phyloP scores from a whole-genome alignment of 2,797 vertebrate genomes.

The Gadopsis marmoratus region DNA sequence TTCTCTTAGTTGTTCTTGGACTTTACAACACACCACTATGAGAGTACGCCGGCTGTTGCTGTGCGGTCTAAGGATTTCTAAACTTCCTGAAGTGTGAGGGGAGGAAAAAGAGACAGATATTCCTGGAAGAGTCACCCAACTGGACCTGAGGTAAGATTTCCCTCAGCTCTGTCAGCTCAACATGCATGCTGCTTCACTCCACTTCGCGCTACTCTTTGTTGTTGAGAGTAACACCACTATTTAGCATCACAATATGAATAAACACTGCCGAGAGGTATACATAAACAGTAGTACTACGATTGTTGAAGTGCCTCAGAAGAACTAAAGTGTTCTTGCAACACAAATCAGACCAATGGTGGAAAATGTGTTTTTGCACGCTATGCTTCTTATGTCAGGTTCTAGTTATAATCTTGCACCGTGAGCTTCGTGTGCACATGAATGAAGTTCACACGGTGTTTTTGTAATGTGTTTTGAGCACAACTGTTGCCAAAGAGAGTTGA shows the following conservation, averaged over 20 bases:
- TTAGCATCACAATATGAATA: constrained; percentile 25
- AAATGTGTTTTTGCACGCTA: neutral
- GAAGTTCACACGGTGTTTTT: neutral
- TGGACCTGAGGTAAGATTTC: constrained; percentile 75
- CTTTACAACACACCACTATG: constrained; percentile 58
- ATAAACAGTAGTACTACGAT: constrained; percentile 21
- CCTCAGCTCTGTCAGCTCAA: neutral
- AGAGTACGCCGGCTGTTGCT: constrained; percentile 31
- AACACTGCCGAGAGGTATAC: constrained; percentile 16
- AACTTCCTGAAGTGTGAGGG: constrained; percentile 61
- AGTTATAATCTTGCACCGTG: neutral
- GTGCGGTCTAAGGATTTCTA: constrained; percentile 55
- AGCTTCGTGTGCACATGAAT: too few species aligned
- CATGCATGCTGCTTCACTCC: constrained; percentile 5
- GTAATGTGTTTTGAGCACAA: neutral
- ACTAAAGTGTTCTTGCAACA: neutral
- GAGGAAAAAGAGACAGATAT: constrained; percentile 29
- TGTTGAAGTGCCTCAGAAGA: neutral
- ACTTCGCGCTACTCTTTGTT: constrained; percentile 29
- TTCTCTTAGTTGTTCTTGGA: constrained; percentile 31
- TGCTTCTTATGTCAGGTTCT: neutral
- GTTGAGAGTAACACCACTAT: constrained; percentile 38
- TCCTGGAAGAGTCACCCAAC: constrained; percentile 61
- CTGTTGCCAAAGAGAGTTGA: neutral
- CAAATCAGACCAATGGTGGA: neutral